phyloP scores from a whole-genome alignment of 2,113 vertebrate species.

The Gnathonemus echidnorhynchus region DNA sequence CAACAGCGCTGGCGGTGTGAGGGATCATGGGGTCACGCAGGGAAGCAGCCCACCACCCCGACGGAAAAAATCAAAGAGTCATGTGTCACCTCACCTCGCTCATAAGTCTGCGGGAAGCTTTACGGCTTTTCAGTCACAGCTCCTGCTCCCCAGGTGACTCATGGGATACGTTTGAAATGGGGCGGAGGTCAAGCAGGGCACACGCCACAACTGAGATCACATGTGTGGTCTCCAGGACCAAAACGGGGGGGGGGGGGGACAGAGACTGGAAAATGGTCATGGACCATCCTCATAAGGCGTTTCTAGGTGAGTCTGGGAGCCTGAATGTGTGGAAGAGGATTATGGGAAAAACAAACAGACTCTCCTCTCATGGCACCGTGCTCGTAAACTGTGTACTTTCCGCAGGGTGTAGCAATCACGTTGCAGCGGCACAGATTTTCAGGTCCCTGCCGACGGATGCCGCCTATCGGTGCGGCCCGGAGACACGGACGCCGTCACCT shows the following conservation, averaged over 20 bases:
- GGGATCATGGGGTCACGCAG: not conserved
- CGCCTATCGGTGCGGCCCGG: constrained; percentile 31
- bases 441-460: constrained; percentile 20
- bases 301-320: not conserved
- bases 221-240: not conserved
- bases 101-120: not conserved
- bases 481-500: constrained; percentile 23
- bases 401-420: constrained; percentile 37
- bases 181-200: not conserved
- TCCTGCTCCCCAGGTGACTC: not conserved
- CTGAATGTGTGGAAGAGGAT: constrained; percentile 18
- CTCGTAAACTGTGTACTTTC: constrained; percentile 33
- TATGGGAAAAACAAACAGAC: constrained; percentile 20
- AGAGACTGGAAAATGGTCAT: not conserved
- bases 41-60: not conserved
- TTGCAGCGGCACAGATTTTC: constrained; percentile 24
- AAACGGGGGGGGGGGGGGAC: not conserved
- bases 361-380: constrained; percentile 7
- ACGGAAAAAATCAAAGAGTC: not conserved
- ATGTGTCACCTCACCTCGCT: not conserved
- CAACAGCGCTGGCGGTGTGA: not conserved
- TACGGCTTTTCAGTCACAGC: not conserved
- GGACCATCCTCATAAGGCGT: not conserved
- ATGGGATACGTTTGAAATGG: not conserved
- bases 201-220: not conserved